These are phyloP conservation scores for Chaetophractus vellerosus DNA, from an alignment of 2,797 vertebrate genomes.

Conservation along the genomic window DNA sequence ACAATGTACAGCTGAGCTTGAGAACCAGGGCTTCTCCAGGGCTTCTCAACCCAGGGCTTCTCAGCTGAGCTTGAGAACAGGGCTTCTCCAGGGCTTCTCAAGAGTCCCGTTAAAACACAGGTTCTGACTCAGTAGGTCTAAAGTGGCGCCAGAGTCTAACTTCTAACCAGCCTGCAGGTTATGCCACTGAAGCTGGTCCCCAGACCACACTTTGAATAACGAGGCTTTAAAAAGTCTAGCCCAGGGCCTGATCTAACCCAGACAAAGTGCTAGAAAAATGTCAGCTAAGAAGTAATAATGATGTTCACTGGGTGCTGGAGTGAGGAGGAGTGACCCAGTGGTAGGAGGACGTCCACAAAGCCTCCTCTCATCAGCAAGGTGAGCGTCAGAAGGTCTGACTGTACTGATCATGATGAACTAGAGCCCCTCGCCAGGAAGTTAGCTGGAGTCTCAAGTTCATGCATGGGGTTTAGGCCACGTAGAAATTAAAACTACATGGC, in stretches of 20 bases:
- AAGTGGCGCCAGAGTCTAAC: background rate
- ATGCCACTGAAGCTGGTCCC: too few relatives aligned
- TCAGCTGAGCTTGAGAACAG: background rate
- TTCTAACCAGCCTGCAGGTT: background rate
- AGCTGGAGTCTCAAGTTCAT: background rate
- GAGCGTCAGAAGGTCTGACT: background rate
- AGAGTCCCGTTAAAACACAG: background rate
- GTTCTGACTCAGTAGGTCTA: background rate
- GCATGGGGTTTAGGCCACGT: background rate
- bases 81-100: background rate
- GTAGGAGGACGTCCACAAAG: background rate
- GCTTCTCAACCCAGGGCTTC: background rate
- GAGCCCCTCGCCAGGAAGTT: background rate
- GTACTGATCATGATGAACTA: background rate
- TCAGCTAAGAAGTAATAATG: background rate
- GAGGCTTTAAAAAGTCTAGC: background rate
- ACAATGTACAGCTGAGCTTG: background rate
- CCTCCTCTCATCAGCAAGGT: background rate
- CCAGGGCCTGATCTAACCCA: background rate
- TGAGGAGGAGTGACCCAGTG: background rate
- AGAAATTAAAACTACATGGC: background rate
- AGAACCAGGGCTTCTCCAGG: background rate
- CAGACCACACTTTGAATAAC: background rate
- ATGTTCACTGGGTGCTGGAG: background rate
- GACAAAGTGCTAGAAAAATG: background rate